Percentiles rank a stretch among this genome's conserved stretches.
These are phyloP conservation scores for Hyperoodon ampullatus DNA, from an alignment of 2,113 vertebrate species.

Conservation along the genomic window DNA sequence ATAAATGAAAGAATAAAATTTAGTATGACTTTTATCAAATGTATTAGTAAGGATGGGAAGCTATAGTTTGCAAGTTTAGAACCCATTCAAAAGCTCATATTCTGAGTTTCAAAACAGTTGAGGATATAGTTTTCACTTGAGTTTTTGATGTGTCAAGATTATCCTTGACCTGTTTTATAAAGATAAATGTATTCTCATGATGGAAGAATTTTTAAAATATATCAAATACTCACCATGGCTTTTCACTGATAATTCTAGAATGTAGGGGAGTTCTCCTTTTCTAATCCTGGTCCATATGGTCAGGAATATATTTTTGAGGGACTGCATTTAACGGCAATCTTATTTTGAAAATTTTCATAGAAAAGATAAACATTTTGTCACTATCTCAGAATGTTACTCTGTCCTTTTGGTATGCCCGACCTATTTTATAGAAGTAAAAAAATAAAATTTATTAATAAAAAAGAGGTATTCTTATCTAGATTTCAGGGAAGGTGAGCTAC, in stretches of 20 bases:
- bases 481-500: background rate
- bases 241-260: conserved; percentile 44
- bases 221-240: background rate
- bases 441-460: background rate
- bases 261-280: conserved; percentile 4
- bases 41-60: background rate
- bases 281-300: conserved; percentile 55
- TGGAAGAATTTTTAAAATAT: conserved; percentile 41
- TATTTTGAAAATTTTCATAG: conserved; percentile 38
- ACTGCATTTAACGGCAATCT: conserved; percentile 16
- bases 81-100: background rate
- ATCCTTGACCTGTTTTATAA: conserved; percentile 38
- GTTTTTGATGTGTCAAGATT: conserved; percentile 34
- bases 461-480: background rate
- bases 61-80: background rate
- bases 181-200: conserved; percentile 36
- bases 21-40: background rate
- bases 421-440: background rate
- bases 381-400: conserved; percentile 25
- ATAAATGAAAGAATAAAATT: background rate
- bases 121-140: background rate
- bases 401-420: background rate
- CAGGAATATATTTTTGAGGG: conserved; percentile 48
- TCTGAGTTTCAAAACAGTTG: conserved; percentile 5
- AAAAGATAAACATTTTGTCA: conserved; percentile 20